phyloP scores from a whole-genome alignment of 2,113 vertebrate species.

The Esox niger region DNA sequence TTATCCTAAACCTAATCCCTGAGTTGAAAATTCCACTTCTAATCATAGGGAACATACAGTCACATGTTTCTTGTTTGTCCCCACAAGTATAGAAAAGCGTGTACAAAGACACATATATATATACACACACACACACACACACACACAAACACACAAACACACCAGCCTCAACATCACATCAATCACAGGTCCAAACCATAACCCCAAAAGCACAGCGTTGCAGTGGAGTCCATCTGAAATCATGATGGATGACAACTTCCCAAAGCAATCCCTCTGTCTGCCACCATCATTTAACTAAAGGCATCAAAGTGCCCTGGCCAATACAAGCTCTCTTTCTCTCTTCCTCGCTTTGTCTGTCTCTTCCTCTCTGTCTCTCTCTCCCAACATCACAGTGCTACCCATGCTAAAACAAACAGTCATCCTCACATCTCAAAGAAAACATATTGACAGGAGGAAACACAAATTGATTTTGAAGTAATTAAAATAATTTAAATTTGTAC shows the following conservation, averaged over 20 bases:
- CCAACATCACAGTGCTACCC: not conserved
- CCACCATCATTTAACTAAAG: constrained; percentile 74
- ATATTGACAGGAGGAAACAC: constrained; percentile 72
- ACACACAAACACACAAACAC: constrained; percentile 41
- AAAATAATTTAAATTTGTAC: too few species aligned
- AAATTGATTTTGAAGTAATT: too few species aligned
- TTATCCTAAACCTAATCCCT: too few species aligned
- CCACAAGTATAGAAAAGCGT: too few species aligned
- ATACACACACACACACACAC: constrained; percentile 35
- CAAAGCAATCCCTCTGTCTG: constrained; percentile 68
- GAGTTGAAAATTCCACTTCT: too few species aligned
- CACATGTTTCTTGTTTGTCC: too few species aligned
- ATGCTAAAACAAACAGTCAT: constrained; percentile 72
- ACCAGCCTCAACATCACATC: constrained; percentile 49
- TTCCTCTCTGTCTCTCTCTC: too few species aligned
- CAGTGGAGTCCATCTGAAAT: constrained; percentile 73
- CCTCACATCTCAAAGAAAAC: constrained; percentile 60
- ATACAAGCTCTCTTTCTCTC: not conserved
- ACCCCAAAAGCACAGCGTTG: constrained; percentile 65
- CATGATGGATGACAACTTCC: constrained; percentile 79
- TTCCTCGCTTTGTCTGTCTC: too few species aligned
- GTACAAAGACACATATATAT: constrained; percentile 33
- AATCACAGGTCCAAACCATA: constrained; percentile 66
- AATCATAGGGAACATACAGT: too few species aligned
- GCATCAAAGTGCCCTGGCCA: constrained; percentile 51